Percentiles rank a stretch among this genome's conserved stretches.
These are phyloP conservation scores for Genyomyrus donnyi DNA, from an alignment of 2,113 vertebrate species.

Conservation along the genomic window DNA sequence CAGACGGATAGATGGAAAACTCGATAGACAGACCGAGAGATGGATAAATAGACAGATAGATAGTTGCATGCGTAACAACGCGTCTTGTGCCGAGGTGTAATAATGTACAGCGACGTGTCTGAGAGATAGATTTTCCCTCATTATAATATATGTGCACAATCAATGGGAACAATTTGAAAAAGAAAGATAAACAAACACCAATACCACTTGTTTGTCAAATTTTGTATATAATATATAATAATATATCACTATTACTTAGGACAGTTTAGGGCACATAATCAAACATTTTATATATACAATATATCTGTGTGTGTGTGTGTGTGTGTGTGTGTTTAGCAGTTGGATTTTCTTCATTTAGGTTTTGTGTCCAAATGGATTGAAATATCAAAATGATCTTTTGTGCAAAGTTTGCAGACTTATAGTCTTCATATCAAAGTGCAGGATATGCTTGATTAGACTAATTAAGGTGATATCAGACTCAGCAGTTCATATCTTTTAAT, in stretches of 20 bases:
- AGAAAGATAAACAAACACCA: background rate
- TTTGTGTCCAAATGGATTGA: background rate
- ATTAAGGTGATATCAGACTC: background rate
- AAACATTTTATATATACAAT: background rate
- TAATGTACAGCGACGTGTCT: background rate
- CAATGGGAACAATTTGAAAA: background rate
- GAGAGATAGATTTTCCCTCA: background rate
- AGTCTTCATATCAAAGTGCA: background rate
- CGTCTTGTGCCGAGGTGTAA: background rate
- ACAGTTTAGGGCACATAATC: background rate
- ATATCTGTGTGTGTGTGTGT: background rate
- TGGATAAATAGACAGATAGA: background rate
- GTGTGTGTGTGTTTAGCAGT: background rate
- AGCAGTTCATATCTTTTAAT: background rate
- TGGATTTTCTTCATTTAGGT: background rate
- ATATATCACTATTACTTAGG: background rate
- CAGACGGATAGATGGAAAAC: background rate
- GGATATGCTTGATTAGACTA: background rate
- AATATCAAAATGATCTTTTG: background rate
- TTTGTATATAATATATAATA: background rate
- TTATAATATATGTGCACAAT: background rate
- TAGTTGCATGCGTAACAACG: background rate
- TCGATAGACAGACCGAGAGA: background rate
- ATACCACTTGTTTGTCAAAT: background rate
- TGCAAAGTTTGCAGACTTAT: background rate